Base-by-base conservation (phyloP, 2,888 invertebrate genomes). In the Sericinus montela region DNA sequence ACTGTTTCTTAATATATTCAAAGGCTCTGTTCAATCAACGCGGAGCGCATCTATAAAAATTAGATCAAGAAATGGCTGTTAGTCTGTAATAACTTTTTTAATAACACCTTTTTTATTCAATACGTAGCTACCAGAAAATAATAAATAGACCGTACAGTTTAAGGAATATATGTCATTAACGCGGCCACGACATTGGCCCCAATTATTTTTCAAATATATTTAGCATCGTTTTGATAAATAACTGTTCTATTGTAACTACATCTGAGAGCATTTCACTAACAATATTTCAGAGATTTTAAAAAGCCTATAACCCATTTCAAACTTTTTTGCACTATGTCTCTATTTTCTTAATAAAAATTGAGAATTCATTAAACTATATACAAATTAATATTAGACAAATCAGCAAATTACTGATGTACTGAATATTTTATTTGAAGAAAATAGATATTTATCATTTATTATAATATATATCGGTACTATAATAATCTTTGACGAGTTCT, bases 111-210 rank as follows among this genome's bases (percentile, higher is more conserved):
- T 6, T 10, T 14, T 3, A n/a, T 34, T 34, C 25, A 10, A 39
- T 14, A 13, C 28, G 35, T 49, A 6, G 10, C 35, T 29, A 35
- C 16, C 8, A 38, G 30, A 40, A 49, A 49, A 3, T 32, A 39
- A 28, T 34, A 41, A 25, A 41, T 45, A 6, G 38, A 35, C 45
- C 45, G 45, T 15, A 16, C 35, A 49, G 11, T 35, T 49, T 49
- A 44, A 23, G 35, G n/a, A 49, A 19, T 49, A 40, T 36, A 45
- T 8, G 29, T 45, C 40, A 40, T 30, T 25, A 29, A 41, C 14
- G 35, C 36, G 50, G 50, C 40, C 50, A 50, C 50, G 32, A 45
- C 40, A 50, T 50, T 50, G 50, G 50, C 50, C 50, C 50, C 50
- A 45, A 36, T 50, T 45, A 45, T 30, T 45, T 50, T 23, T 36